Base-by-base conservation (phyloP, 2,797 vertebrate species). In the Allobates femoralis region DNA sequence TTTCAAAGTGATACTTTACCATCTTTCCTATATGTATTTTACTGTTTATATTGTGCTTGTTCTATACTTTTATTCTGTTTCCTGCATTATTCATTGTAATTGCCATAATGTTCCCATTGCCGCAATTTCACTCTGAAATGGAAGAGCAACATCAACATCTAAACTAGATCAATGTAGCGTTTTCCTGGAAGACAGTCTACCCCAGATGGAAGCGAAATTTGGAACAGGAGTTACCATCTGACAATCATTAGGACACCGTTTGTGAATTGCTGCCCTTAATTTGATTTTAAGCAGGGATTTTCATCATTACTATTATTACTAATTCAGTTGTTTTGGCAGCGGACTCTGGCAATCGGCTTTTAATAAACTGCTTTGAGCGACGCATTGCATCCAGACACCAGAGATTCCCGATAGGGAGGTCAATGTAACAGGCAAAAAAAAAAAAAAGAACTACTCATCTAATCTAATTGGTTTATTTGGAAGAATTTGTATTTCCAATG, bases 181-280 rank as follows among this genome's bases (percentile, higher is more conserved):
- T 79, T 80, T 79, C 76, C 81, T 84, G 86, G 75, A 87, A 87
- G 56, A 84, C 30, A 74, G 32, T 21, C 66, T 84, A 76, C 78
- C 86, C n/a, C 86, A 87, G 86, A 87, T 87, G 86, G 86, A 87
- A 80, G 46, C 46, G 62, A 80, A 74, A 87, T 87, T 87, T 87
- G 86, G 81, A 87, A 79, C 81, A 84, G 66, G 79, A 84, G 75
- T 84, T 87, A 79, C 86, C 86, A 87, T 87, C 86, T 87, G 86
- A 87, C 86, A 87, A 84, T 79, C 86, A 87, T 87, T 87, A 87
- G 67, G 81, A 79, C 67, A 75, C 81, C n/a, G 41, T 83, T 87
- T 83, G 80, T 79, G 81, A 79, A 83, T 37, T 73, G 81, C 86
- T 79, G 64, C 66, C 56, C 64, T 80, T 87, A 84, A 84, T 87